phyloP scores from a whole-genome alignment of 1,140 invertebrate genomes.

The Drosophila grimshawi region DNA sequence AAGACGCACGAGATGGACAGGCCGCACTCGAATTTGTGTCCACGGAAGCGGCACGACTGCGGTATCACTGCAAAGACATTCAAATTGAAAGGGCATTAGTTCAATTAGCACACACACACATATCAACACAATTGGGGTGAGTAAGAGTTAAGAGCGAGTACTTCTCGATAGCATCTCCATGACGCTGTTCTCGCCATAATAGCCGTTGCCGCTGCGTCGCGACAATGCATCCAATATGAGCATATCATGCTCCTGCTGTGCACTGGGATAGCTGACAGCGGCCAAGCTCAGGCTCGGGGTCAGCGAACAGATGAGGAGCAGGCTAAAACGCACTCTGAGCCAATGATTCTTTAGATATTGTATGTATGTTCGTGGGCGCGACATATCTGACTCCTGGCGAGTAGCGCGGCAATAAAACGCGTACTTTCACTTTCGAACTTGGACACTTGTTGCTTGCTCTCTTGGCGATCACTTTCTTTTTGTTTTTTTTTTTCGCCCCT shows the following conservation, averaged over 20 bases:
- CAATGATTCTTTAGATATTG: conserved; percentile 70
- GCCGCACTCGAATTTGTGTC: conserved; percentile 94
- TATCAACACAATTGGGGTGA: conserved; percentile 5
- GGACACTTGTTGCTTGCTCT: conserved; percentile 26
- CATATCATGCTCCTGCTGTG: conserved; percentile 90
- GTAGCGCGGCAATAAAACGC: conserved; percentile 6
- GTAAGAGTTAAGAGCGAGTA: conserved; percentile 80
- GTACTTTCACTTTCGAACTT: conserved; percentile 71
- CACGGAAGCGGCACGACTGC: conserved; percentile 94
- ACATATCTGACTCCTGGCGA: conserved; percentile 51
- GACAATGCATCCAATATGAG: conserved; percentile 89
- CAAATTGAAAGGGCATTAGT: conserved; percentile 42
- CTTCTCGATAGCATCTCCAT: conserved; percentile 93
- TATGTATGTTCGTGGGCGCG: conserved; percentile 30
- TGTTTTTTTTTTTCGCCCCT: conserved; percentile 1
- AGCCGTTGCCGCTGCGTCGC: conserved; percentile 87
- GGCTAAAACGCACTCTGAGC: conserved; percentile 58
- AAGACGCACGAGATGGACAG: conserved; percentile 95
- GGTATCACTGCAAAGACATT: conserved; percentile 92
- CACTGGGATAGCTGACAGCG: conserved; percentile 84
- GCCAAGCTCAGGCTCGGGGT: neutral
- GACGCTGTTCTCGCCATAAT: conserved; percentile 88
- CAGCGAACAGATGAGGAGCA: conserved; percentile 12
- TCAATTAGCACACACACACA: conserved; percentile 17
- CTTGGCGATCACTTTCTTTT: conserved; percentile 66